These are phyloP conservation scores for Tethea ocularis DNA, from an alignment of 2,888 invertebrate species.

Conservation along the genomic window DNA sequence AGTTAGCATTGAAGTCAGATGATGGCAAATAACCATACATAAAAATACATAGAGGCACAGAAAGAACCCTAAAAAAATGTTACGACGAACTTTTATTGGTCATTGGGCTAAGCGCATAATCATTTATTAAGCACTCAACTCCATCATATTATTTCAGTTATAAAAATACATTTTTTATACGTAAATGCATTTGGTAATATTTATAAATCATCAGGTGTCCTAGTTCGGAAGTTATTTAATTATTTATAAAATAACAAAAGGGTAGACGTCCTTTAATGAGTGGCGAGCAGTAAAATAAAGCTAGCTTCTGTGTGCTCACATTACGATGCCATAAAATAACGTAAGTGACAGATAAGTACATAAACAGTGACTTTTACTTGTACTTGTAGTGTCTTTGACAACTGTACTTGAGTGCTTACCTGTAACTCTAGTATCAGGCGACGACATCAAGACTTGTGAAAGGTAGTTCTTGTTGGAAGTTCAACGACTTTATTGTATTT, in stretches of 20 bases:
- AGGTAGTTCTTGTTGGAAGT: not conserved
- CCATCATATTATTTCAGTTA: slow-evolving; percentile 4
- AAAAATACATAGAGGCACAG: not conserved
- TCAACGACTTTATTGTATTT: not conserved
- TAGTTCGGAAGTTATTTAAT: slow-evolving; percentile 1
- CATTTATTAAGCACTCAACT: slow-evolving; percentile 5
- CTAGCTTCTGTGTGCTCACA: slow-evolving; percentile 44
- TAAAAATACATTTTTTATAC: slow-evolving; percentile 2
- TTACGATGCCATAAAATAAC: slow-evolving; percentile 68
- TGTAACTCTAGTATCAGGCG: not conserved
- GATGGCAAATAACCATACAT: too few species aligned
- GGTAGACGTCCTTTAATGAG: slow-evolving; percentile 41
- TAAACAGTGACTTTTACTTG: slow-evolving; percentile 66
- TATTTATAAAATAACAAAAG: slow-evolving; percentile 25
- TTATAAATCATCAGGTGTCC: slow-evolving; percentile 2
- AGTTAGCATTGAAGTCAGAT: too few species aligned
- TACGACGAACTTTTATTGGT: not conserved
- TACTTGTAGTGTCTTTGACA: slow-evolving; percentile 44
- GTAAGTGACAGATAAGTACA: slow-evolving; percentile 61
- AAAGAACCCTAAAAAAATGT: not conserved
- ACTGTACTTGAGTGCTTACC: slow-evolving; percentile 6
- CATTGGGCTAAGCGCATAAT: slow-evolving; percentile 1
- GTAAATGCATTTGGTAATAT: slow-evolving; percentile 1
- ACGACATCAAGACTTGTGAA: not conserved
- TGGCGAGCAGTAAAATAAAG: slow-evolving; percentile 48